Conservation (phyloP, 2,113 vertebrate genomes). For the Ancistrus triradiatus region DNA sequence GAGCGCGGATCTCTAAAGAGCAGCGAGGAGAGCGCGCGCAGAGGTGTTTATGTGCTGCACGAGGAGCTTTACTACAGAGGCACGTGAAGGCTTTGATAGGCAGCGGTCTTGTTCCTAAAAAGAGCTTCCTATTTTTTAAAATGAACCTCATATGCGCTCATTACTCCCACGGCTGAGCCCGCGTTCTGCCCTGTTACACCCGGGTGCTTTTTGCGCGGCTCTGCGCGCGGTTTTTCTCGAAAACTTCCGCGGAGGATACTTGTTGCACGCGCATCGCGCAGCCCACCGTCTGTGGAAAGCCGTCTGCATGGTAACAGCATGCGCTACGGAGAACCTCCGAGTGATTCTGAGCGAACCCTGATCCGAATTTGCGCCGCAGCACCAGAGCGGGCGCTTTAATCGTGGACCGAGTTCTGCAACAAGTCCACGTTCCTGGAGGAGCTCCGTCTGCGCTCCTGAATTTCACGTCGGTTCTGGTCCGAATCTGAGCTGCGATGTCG, state of each 20-base stretch:
- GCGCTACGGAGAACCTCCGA: not conserved
- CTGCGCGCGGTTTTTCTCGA: not conserved
- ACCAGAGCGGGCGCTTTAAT: too few species aligned
- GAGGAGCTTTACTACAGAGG: too few species aligned
- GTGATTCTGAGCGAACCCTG: not conserved
- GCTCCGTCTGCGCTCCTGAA: too few species aligned
- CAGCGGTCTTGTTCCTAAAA: too few species aligned
- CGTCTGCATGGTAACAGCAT: not conserved
- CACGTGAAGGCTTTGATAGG: too few species aligned
- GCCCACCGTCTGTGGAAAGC: not conserved
- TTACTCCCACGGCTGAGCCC: not conserved
- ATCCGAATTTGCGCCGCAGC: too few species aligned
- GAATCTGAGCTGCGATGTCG: slow-evolving; percentile 43
- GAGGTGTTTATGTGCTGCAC: too few species aligned
- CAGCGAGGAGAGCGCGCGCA: too few species aligned
- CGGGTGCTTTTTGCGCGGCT: not conserved
- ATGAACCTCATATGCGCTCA: too few species aligned
- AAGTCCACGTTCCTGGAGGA: not conserved
- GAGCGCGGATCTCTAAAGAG: not conserved
- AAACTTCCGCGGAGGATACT: too few species aligned
- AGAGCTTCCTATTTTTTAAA: too few species aligned
- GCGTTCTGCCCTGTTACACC: not conserved
- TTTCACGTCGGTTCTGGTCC: slow-evolving; percentile 26
- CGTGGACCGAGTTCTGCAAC: not conserved
- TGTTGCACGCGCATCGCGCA: not conserved